Evolutionary conservation across 2,797 vertebrate species (phyloP).

Genomic region (Melanotaenia nigrans): DNA sequence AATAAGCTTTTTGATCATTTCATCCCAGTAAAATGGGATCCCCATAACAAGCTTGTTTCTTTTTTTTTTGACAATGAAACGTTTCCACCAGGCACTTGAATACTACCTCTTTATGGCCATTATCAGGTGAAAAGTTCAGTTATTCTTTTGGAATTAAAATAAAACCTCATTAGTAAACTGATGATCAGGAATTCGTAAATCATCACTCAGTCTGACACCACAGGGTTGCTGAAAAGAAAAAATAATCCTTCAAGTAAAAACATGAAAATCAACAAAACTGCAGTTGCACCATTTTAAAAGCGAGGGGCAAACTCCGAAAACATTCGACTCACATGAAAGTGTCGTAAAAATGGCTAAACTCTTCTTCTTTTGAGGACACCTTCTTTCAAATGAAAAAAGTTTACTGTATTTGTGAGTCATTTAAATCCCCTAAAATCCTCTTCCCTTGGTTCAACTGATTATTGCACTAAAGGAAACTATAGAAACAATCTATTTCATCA

Average conservation of each 20-base stretch:
- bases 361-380: constrained; percentile 32
- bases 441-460: constrained; percentile 79
- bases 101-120: constrained; percentile 69
- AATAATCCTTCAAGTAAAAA: constrained; percentile 70
- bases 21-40: constrained; percentile 33
- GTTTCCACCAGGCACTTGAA: constrained; percentile 84
- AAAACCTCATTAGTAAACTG: constrained; percentile 48
- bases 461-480: constrained; percentile 95
- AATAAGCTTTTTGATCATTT: constrained; percentile 43
- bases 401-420: constrained; percentile 30
- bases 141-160: constrained; percentile 40
- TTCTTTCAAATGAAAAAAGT: constrained; percentile 45
- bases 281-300: constrained; percentile 42
- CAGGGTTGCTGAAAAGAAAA: constrained; percentile 31
- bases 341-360: constrained; percentile 39
- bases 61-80: constrained; percentile 34
- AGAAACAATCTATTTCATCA: constrained; percentile 71
- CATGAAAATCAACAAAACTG: constrained; percentile 43
- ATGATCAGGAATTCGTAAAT: constrained; percentile 45
- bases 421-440: constrained; percentile 55
- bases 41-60: constrained; percentile 21
- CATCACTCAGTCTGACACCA: constrained; percentile 47
- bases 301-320: constrained; percentile 29
- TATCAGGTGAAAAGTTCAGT: constrained; percentile 41
- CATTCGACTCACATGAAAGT: constrained; percentile 54